Conservation (phyloP, 2,888 invertebrate species). For the Tolmerus cingulatus region DNA sequence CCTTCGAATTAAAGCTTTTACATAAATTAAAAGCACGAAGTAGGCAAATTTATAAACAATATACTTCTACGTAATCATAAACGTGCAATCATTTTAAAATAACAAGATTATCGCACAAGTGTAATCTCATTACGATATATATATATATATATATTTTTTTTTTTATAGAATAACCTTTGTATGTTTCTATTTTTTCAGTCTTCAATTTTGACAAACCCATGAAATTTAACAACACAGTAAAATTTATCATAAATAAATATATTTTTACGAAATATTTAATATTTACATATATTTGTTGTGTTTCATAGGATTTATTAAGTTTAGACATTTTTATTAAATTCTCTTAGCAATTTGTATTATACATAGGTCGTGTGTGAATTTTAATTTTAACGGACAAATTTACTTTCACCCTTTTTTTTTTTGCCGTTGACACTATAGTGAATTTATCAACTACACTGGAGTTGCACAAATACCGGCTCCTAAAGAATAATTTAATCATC, state of each 20-base stretch:
- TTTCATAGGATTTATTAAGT: conserved; percentile 45
- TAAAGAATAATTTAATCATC: background rate
- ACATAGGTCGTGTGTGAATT: background rate
- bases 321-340: conserved; percentile 35
- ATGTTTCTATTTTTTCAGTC: conserved; percentile 1
- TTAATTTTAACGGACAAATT: background rate
- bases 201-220: conserved; percentile 3
- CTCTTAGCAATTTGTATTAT: conserved; percentile 6
- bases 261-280: conserved; percentile 30
- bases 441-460: background rate
- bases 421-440: background rate
- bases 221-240: background rate
- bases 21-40: background rate
- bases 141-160: background rate
- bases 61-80: background rate
- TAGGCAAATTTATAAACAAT: background rate
- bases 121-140: background rate
- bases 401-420: background rate
- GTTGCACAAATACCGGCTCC: background rate
- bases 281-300: conserved; percentile 40
- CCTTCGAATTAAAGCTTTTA: background rate
- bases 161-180: background rate
- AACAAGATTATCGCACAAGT: conserved; percentile 8
- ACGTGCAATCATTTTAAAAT: conserved; percentile 31
- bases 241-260: conserved; percentile 11